Base-by-base conservation (phyloP, 2,113 vertebrate species). In the Petaurus breviceps region DNA sequence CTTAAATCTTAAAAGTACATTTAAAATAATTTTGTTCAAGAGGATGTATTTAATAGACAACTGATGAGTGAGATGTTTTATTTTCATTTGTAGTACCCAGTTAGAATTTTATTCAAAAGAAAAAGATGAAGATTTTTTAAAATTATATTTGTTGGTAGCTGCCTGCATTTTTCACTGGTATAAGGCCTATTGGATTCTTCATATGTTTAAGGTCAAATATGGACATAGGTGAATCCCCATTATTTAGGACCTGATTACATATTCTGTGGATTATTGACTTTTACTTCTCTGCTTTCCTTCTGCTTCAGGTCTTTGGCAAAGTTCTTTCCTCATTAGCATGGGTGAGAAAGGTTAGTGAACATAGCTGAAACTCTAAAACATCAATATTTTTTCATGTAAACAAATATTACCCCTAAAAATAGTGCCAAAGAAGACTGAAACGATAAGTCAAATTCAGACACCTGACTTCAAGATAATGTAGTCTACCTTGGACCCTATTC, bases 381-480 rank as follows among this genome's bases (percentile, higher is more conserved):
- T 93, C 57, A 93, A 8, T 94, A 9, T 28, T 52, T 96, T 93
- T 89, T n/a, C 94, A 95, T 94, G n/a, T 37, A 96, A 97, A 90
- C 50, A 51, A 22, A 57, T 53, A 28, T 96, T 22, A 92, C 28
- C 47, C 47, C 47, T 4, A 46, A 52, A 95, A 93, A 77, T 92
- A 9, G 4, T 92, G 46, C 10, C 51, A 9, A 2, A 77, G 25
- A 14, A 10, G 26, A 12, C 51, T 52, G 5, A 51, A 93, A 52
- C 51, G 19, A 50, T 52, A 93, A n/a, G n/a, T 46, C 37, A 93
- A 23, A 51, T 50, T 43, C 25, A 94, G 12, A 96, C 0, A n/a
- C 37, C 16, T 77, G 68, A 77, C 22, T 84, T 84, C 16, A 84
- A 43, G n/a, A 84, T 43, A 43, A 84, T 43, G 1, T 84, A 16